phyloP scores from a whole-genome alignment of 2,113 vertebrate genomes.

The Rousettus leschenaultii region DNA sequence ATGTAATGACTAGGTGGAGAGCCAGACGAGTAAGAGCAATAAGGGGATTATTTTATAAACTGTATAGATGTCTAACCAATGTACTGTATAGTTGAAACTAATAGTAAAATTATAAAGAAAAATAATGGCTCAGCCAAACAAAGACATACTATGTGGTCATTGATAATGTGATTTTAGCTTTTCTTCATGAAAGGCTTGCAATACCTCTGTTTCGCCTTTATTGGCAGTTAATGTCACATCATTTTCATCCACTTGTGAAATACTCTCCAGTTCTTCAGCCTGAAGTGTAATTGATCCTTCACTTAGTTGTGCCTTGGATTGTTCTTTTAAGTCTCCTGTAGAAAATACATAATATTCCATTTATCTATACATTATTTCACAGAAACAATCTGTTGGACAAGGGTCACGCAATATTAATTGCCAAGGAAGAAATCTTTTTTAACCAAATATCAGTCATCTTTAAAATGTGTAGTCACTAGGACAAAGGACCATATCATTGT shows the following conservation, averaged over 20 bases:
- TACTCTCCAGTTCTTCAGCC: slow-evolving; percentile 54
- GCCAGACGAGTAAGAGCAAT: too few relatives aligned
- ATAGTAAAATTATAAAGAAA: too few relatives aligned
- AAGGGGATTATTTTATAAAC: too few relatives aligned
- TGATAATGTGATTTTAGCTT: neutral
- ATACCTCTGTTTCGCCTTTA: slow-evolving; percentile 71
- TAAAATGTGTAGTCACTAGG: neutral
- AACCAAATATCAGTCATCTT: neutral
- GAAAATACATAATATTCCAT: neutral
- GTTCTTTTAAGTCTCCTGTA: slow-evolving; percentile 81
- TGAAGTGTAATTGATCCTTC: slow-evolving; percentile 69
- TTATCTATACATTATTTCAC: neutral
- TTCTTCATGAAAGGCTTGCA: neutral
- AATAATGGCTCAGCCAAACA: too few relatives aligned
- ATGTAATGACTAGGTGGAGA: too few relatives aligned
- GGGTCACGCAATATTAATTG: neutral
- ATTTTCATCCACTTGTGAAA: slow-evolving; percentile 58
- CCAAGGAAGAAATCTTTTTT: neutral
- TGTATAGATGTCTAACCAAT: too few relatives aligned
- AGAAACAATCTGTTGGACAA: neutral
- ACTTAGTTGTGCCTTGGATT: slow-evolving; percentile 54
- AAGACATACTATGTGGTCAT: too few relatives aligned
- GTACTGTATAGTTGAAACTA: too few relatives aligned
- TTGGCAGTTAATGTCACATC: slow-evolving; percentile 37
- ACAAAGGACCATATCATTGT: neutral